A percentile compares a stretch with the other conserved stretches of the same genome.
phyloP scores from a whole-genome alignment of 2,797 vertebrate species.

The Notolabrus celidotus region DNA sequence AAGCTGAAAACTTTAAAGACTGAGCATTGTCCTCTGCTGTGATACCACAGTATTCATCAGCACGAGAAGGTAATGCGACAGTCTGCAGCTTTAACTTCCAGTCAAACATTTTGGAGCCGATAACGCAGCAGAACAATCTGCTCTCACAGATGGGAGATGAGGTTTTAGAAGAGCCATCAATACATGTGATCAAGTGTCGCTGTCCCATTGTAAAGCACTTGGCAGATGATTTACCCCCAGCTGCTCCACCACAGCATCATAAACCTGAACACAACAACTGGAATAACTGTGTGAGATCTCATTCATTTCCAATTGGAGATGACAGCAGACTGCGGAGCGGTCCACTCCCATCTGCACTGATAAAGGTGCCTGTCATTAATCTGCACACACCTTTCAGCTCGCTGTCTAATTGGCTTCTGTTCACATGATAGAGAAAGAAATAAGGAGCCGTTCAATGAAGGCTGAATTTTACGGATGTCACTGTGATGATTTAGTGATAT shows the following conservation, averaged over 20 bases:
- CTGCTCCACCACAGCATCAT: constrained; percentile 48
- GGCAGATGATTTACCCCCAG: constrained; percentile 60
- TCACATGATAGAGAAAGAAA: constrained; percentile 5
- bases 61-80: background rate
- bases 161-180: constrained; percentile 36
- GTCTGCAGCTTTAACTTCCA: constrained; percentile 29
- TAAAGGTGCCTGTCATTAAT: constrained; percentile 43
- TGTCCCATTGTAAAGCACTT: constrained; percentile 49
- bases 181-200: constrained; percentile 59
- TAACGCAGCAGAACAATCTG: constrained; percentile 48
- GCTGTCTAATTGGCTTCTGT: constrained; percentile 8
- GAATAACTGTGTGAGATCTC: constrained; percentile 37
- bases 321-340: constrained; percentile 34
- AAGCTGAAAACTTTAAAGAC: no score
- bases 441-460: background rate
- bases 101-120: constrained; percentile 12
- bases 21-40: no score
- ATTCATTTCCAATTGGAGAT: constrained; percentile 39
- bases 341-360: constrained; percentile 44
- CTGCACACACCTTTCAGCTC: constrained; percentile 29
- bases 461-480: constrained; percentile 3
- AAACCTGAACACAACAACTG: constrained; percentile 66
- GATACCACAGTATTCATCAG: background rate
- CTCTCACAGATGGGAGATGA: constrained; percentile 58
- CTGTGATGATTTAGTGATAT: background rate